phyloP scores from a whole-genome alignment of 2,888 invertebrate species.

The Antitype chi region DNA sequence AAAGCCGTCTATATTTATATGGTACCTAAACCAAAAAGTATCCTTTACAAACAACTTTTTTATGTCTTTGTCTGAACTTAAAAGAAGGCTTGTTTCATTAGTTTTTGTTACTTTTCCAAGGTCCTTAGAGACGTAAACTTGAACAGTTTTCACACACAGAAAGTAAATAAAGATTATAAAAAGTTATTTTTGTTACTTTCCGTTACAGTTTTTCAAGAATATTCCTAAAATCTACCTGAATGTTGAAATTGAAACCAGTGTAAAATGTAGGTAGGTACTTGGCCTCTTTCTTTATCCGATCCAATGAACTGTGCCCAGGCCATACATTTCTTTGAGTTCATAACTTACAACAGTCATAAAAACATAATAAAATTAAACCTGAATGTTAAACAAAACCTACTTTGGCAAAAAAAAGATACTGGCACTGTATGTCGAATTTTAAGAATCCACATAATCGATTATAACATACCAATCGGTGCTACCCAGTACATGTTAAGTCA shows the following conservation, averaged over 20 bases:
- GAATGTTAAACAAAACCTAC: not conserved
- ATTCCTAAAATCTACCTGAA: not conserved
- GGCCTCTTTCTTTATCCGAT: constrained; percentile 10
- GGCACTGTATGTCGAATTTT: constrained; percentile 20
- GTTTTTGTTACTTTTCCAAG: constrained; percentile 39
- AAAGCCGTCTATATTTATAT: constrained; percentile 14
- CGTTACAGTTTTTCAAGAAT: not conserved
- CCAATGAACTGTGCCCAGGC: constrained; percentile 3
- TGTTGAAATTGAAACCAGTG: constrained; percentile 9
- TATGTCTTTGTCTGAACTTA: constrained; percentile 20
- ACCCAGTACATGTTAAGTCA: constrained; percentile 66
- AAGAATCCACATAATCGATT: constrained; percentile 60
- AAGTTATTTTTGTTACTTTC: not conserved
- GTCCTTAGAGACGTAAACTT: constrained; percentile 34
- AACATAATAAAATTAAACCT: not conserved
- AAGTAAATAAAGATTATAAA: not conserved
- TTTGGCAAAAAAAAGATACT: constrained; percentile 8
- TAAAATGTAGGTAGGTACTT: not conserved
- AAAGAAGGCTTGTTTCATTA: constrained; percentile 25
- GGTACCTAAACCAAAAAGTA: constrained; percentile 16
- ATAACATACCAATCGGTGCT: constrained; percentile 68
- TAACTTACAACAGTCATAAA: constrained; percentile 21
- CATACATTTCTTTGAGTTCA: constrained; percentile 9
- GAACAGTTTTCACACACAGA: constrained; percentile 20
- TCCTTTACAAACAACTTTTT: constrained; percentile 43